Conservation (phyloP, 2,797 vertebrate genomes). For the Onychomys torridus region DNA sequence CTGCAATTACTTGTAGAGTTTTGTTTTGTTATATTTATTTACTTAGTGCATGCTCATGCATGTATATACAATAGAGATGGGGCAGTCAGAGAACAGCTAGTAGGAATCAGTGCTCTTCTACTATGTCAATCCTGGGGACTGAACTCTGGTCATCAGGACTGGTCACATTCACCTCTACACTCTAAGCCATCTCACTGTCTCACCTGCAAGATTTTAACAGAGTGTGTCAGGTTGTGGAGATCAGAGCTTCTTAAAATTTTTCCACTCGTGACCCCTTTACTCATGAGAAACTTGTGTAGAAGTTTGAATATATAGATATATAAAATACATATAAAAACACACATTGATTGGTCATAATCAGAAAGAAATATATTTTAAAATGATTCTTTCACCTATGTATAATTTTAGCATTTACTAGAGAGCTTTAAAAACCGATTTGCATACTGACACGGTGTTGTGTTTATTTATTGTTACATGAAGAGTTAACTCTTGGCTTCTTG, state of each 20-base stretch:
- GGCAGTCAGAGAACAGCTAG: not conserved
- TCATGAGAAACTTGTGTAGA: not conserved
- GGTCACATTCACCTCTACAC: not conserved
- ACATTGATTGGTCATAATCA: not conserved
- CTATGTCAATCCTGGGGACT: not conserved
- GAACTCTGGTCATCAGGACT: not conserved
- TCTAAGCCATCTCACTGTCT: not conserved
- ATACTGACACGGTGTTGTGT: not conserved
- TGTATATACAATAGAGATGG: not conserved
- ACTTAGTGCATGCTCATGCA: not conserved
- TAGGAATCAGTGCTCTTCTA: not conserved
- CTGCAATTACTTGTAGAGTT: not conserved
- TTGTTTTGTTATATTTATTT: not conserved
- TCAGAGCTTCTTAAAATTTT: not conserved
- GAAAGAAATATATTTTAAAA: not conserved
- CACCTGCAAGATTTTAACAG: not conserved
- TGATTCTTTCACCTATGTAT: not conserved
- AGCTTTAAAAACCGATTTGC: not conserved
- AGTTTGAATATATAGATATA: not conserved
- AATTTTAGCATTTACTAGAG: not conserved
- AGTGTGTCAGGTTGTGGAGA: not conserved
- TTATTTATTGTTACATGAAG: not conserved
- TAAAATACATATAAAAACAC: not conserved
- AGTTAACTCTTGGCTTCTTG: not conserved
- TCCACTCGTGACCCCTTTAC: not conserved